phyloP scores from a whole-genome alignment of 2,797 vertebrate species.

The Cossypha heuglini region DNA sequence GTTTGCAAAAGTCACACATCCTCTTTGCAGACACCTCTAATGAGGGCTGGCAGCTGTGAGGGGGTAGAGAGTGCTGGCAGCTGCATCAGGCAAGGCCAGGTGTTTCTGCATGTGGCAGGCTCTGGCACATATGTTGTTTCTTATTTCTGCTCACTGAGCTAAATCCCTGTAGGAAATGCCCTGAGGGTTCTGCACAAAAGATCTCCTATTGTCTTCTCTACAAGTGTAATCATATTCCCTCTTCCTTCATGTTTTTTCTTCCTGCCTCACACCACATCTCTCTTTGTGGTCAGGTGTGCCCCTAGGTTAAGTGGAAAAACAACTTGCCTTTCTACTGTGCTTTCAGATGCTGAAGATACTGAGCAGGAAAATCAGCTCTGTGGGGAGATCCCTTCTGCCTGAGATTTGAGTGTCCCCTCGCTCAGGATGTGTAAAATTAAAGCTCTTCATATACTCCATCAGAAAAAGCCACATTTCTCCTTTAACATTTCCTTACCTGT shows the following conservation, averaged over 20 bases:
- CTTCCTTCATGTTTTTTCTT: constrained; percentile 3
- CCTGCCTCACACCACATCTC: not conserved
- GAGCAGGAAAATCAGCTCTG: not conserved
- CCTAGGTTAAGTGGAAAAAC: constrained; percentile 11
- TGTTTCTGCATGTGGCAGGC: constrained; percentile 4
- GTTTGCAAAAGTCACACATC: not conserved
- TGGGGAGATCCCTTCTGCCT: not conserved
- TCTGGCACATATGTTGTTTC: constrained; percentile 1
- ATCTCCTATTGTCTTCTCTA: constrained; percentile 18
- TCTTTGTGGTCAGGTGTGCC: not conserved
- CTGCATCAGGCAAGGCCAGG: not conserved
- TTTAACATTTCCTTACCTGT: not conserved
- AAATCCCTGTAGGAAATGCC: not conserved
- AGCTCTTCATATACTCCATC: not conserved
- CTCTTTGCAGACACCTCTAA: not conserved
- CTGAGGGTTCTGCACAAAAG: not conserved
- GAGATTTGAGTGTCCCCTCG: not conserved
- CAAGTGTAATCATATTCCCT: not conserved
- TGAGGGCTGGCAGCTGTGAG: not conserved
- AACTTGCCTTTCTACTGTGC: not conserved
- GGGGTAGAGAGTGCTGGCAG: not conserved
- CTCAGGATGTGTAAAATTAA: not conserved
- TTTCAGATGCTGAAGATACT: not conserved
- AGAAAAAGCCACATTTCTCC: not conserved
- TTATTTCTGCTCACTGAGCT: not conserved